A percentile compares a stretch with the other conserved stretches of the same genome.
These are phyloP conservation scores for Galagoides demidoff DNA, from an alignment of 2,797 vertebrate genomes.

Conservation along the genomic window DNA sequence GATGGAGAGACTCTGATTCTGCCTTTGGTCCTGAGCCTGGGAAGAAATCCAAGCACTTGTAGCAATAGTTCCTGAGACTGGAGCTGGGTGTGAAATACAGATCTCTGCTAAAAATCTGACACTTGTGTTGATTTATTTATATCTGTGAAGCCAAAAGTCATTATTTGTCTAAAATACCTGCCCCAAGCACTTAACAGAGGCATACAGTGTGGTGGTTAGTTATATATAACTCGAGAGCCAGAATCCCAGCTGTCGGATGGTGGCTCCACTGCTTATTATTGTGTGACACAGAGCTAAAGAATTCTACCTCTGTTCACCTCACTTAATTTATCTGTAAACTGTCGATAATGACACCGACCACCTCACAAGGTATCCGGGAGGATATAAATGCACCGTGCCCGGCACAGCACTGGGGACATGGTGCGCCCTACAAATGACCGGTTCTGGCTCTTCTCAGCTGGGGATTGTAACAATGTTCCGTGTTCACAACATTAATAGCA, in stretches of 20 bases:
- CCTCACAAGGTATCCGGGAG: background rate
- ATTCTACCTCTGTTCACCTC: background rate
- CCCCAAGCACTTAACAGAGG: background rate
- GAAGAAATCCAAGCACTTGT: background rate
- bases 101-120: background rate
- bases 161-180: background rate
- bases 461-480: background rate
- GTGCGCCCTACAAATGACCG: background rate
- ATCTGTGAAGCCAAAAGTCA: background rate
- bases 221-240: background rate
- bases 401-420: background rate
- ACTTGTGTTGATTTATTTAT: background rate
- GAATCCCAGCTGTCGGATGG: background rate
- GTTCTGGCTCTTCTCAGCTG: background rate
- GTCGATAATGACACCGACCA: background rate
- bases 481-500: background rate
- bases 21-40: background rate
- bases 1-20: background rate
- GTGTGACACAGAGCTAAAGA: background rate
- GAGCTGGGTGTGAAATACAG: background rate
- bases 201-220: background rate
- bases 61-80: background rate
- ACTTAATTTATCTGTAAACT: background rate
- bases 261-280: background rate
- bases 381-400: rapidly evolving